Evolutionary conservation across 2,888 invertebrate genomes (phyloP), one percentile per base, ranked within the genome.

Genomic region (Scaptomyza parva): DNA sequence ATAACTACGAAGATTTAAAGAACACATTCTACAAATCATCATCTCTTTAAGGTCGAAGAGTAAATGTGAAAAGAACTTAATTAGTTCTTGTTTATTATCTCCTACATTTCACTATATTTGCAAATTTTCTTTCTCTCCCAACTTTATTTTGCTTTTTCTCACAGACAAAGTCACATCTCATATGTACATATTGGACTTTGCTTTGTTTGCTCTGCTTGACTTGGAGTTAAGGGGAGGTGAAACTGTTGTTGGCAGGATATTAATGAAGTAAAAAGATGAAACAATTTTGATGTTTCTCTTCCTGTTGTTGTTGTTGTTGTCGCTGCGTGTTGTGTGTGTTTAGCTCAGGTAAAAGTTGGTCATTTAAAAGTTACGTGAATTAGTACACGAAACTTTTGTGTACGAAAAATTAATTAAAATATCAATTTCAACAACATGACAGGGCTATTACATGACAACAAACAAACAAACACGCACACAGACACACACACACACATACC

Each of bases 331-430:
- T n/a, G n/a, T 47, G 18, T 33, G 17, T 8, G 37, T 33, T 43
- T 30, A 24, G 44, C 52, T 62, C 26, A 66, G 79, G 74, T 74
- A 65, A 77, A 81, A 85, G 71, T 85, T 82, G 74, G 73, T 78
- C 80, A 80, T 72, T 81, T 63, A 54, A 59, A 79, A 80, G 76
- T 78, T 80, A 66, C 61, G 39, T 51, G 69, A 51, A 65, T 68
- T 60, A 55, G 61, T 35, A 47, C 44, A 64, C 24, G 47, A 58
- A 72, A 72, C 55, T 72, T 62, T 60, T 61, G 54, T 62, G 61
- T 63, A 66, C 69, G 70, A 37, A 71, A 70, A 80, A 80, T 78
- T 83, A 83, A 83, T 83, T 83, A 86, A 83, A 83, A 83, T 81
- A 81, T 83, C 82, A 86, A 70, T 83, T 83, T 76, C 80, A 70